phyloP scores from a whole-genome alignment of 2,888 invertebrate species.

The Darwinula stevensoni region DNA sequence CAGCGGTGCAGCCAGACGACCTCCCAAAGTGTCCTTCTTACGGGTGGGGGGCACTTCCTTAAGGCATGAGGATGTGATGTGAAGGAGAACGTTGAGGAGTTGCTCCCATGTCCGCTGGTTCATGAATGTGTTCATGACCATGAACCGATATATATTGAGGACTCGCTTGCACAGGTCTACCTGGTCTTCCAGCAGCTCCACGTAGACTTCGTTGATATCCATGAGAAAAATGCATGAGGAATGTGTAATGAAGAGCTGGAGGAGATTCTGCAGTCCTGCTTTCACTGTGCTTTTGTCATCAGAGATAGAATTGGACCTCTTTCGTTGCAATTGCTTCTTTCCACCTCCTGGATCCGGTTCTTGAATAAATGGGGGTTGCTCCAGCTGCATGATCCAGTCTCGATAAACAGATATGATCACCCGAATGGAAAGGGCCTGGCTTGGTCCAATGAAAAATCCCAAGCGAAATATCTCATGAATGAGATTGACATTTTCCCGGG shows the following conservation, averaged over 20 bases:
- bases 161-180: constrained; percentile 88
- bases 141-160: constrained; percentile 75
- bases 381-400: constrained; percentile 60
- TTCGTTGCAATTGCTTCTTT: too few relatives aligned
- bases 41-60: constrained; percentile 37
- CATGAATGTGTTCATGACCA: constrained; percentile 88
- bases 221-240: constrained; percentile 77
- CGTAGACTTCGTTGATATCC: constrained; percentile 19
- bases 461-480: constrained; percentile 78
- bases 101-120: constrained; percentile 81
- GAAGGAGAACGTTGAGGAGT: constrained; percentile 48
- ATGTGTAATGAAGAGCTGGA: constrained; percentile 73
- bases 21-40: constrained; percentile 28
- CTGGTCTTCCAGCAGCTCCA: constrained; percentile 49
- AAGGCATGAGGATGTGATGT: constrained; percentile 66
- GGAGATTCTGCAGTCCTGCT: constrained; percentile 30
- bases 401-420: constrained; percentile 73
- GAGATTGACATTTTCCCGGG: constrained; percentile 71
- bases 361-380: too few relatives aligned
- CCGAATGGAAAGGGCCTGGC: constrained; percentile 55
- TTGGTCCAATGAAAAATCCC: constrained; percentile 64
- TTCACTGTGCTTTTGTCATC: too few relatives aligned
- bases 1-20: constrained; percentile 18
- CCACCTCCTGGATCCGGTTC: too few relatives aligned
- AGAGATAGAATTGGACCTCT: too few relatives aligned